Conservation (phyloP, 1,140 invertebrate species). For the Neotoxoptera formosana region DNA sequence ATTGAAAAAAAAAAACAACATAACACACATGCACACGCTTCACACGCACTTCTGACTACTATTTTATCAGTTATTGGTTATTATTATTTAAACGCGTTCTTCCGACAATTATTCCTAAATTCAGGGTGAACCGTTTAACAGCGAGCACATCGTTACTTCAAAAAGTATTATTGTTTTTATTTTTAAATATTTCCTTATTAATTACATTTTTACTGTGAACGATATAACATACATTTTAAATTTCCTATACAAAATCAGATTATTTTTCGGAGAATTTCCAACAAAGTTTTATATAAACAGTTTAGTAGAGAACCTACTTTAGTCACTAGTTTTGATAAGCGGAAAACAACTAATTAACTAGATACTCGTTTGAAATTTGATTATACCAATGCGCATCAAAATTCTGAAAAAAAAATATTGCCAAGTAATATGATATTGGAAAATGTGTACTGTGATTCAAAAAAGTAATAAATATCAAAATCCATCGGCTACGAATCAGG, state of each 20-base stretch:
- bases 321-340: neutral
- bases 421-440: neutral
- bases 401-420: neutral
- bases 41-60: neutral
- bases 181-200: no score
- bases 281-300: neutral
- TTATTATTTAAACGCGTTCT: neutral
- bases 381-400: neutral
- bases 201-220: neutral
- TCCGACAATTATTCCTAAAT: neutral
- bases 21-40: neutral
- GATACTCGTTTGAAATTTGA: neutral
- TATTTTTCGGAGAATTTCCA: neutral
- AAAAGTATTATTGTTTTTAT: no score
- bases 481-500: neutral
- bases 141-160: neutral
- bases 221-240: no score
- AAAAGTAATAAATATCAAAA: neutral
- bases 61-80: neutral
- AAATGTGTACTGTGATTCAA: neutral
- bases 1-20: neutral
- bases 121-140: neutral
- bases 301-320: neutral
- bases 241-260: neutral
- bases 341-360: neutral